Conservation (phyloP, 1,140 invertebrate species). For the Metaphire vulgaris region DNA sequence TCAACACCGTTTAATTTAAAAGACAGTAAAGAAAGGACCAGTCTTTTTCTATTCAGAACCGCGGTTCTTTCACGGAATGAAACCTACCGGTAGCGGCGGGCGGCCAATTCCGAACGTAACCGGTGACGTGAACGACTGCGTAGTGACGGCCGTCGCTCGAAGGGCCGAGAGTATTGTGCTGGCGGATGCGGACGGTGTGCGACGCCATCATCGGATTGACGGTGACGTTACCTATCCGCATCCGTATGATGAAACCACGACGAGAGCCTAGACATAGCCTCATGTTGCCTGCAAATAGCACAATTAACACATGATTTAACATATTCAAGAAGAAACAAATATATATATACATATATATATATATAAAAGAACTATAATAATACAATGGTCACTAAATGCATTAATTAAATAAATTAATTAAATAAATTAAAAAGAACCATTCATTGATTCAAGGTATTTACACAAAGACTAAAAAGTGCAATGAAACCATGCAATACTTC, state of each 20-base stretch:
- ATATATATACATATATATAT: no score
- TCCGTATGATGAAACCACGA: conserved; percentile 95
- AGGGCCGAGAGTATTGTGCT: conserved; percentile 82
- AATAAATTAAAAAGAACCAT: not conserved
- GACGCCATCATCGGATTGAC: conserved; percentile 48
- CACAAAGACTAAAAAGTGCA: not conserved
- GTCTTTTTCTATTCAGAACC: no score
- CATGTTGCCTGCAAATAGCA: conserved; percentile 88
- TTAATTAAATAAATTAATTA: no score
- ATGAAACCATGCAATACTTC: conserved; percentile 30
- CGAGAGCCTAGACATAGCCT: conserved; percentile 94
- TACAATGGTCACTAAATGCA: no score
- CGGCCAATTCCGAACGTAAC: conserved; percentile 99
- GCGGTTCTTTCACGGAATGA: no score
- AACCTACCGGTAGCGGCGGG: conserved; percentile 69
- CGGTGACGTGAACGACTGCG: conserved; percentile 97
- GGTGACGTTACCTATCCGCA: conserved; percentile 77
- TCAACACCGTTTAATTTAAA: no score
- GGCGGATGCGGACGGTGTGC: conserved; percentile 45
- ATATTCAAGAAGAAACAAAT: no score
- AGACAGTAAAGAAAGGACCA: no score
- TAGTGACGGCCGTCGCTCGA: conserved; percentile 82
- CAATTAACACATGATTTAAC: no score
- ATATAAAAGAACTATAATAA: no score
- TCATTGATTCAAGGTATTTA: not conserved